Conservation (phyloP, 2,888 invertebrate genomes). For the Drosophila macrospina region DNA sequence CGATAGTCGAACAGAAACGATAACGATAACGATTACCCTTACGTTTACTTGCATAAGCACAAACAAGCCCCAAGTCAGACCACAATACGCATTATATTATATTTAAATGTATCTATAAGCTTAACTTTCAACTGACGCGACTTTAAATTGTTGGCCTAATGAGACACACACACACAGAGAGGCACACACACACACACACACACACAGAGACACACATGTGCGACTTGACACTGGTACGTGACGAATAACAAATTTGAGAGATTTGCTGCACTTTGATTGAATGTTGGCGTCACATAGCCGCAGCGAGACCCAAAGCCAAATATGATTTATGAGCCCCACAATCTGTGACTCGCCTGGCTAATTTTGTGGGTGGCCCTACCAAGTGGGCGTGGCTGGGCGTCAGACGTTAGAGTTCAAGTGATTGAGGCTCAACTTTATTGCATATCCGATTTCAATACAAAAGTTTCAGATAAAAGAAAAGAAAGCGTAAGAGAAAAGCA, state of each 20-base stretch:
- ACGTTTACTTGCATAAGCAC: constrained; percentile 41
- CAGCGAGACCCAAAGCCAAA: constrained; percentile 55
- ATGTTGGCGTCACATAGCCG: constrained; percentile 56
- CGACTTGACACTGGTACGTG: constrained; percentile 64
- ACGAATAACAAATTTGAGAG: constrained; percentile 76
- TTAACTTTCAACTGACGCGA: constrained; percentile 26
- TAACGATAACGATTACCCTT: constrained; percentile 46
- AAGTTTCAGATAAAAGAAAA: constrained; percentile 8
- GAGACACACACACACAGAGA: constrained; percentile 9
- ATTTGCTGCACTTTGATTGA: constrained; percentile 76
- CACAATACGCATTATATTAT: constrained; percentile 17
- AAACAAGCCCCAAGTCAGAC: constrained; percentile 21
- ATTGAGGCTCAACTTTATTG: constrained; percentile 41
- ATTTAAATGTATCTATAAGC: constrained; percentile 38
- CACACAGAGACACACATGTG: constrained; percentile 25
- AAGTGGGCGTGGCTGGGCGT: background rate
- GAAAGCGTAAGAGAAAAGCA: too few relatives aligned
- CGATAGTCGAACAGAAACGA: constrained; percentile 18
- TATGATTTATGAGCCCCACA: constrained; percentile 69
- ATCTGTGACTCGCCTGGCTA: constrained; percentile 28
- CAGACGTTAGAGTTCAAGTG: background rate
- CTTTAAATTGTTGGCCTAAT: constrained; percentile 47
- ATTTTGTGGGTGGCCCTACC: constrained; percentile 42
- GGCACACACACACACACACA: constrained; percentile 1
- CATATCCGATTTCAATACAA: constrained; percentile 51